phyloP scores from a whole-genome alignment of 1,140 invertebrate species.

The Polypedilum pembai region DNA sequence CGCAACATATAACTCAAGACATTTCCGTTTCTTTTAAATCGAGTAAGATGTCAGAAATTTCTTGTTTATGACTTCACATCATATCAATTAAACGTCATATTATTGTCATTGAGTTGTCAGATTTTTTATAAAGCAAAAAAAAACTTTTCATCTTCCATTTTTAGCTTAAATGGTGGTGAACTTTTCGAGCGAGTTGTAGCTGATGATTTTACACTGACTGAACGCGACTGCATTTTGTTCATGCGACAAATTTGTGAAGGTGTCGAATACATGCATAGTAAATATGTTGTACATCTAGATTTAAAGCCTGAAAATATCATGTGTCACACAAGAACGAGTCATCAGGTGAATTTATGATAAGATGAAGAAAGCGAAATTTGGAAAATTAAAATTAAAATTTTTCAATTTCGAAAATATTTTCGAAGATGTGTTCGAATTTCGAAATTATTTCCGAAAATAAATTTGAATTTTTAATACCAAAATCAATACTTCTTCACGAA shows the following conservation, averaged over 20 bases:
- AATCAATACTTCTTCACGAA: too few relatives aligned
- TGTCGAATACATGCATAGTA: constrained; percentile 81
- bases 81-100: background rate
- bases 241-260: constrained; percentile 85
- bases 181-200: constrained; percentile 85
- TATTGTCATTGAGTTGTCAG: constrained; percentile 17
- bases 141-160: constrained; percentile 32
- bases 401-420: too few relatives aligned
- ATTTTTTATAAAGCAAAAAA: background rate
- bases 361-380: too few relatives aligned
- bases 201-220: constrained; percentile 85
- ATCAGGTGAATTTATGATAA: constrained; percentile 33
- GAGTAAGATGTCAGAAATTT: too few relatives aligned
- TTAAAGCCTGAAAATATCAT: constrained; percentile 93
- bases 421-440: too few relatives aligned
- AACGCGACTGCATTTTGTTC: constrained; percentile 85
- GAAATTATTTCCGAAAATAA: too few relatives aligned
- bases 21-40: too few relatives aligned
- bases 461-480: too few relatives aligned
- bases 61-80: background rate
- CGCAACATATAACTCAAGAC: too few relatives aligned
- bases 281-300: constrained; percentile 80
- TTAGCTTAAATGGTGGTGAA: constrained; percentile 83
- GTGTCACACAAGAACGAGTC: constrained; percentile 68
- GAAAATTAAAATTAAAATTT: too few relatives aligned